Conservation (phyloP, 2,888 invertebrate species). For the Odontocerum albicorne region DNA sequence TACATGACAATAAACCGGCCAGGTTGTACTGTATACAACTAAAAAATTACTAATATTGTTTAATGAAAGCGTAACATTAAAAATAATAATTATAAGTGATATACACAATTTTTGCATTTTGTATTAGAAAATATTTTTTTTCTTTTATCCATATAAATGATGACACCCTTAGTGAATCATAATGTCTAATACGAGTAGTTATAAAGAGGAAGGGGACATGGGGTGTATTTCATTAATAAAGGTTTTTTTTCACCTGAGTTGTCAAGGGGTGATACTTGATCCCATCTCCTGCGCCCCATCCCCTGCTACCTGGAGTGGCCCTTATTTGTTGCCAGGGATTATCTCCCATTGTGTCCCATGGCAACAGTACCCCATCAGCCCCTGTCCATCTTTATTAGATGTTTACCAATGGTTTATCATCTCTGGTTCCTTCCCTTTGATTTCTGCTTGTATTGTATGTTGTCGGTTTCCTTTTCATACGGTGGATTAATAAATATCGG, state of each 20-base stretch:
- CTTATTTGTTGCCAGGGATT: constrained; percentile 33
- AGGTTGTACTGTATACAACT: too few relatives aligned
- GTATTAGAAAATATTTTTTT: too few relatives aligned
- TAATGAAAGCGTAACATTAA: too few relatives aligned
- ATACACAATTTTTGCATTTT: too few relatives aligned
- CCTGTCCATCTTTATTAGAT: constrained; percentile 17
- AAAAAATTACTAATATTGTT: too few relatives aligned
- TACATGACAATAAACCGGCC: too few relatives aligned
- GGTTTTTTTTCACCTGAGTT: constrained; percentile 35
- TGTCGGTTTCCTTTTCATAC: not conserved
- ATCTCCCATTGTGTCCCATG: constrained; percentile 26
- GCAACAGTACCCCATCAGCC: constrained; percentile 27
- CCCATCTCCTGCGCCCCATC: constrained; percentile 11
- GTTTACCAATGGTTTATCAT: constrained; percentile 9
- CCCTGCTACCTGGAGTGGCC: constrained; percentile 18
- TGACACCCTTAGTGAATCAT: too few relatives aligned
- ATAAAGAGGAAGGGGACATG: not conserved
- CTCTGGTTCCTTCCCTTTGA: not conserved
- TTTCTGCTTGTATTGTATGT: not conserved
- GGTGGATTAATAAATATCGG: too few relatives aligned
- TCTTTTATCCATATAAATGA: too few relatives aligned
- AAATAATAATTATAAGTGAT: too few relatives aligned
- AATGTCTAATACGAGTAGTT: not conserved
- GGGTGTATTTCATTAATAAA: constrained; percentile 33
- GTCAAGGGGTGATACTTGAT: constrained; percentile 33